These are phyloP conservation scores for Parazoanthus darwini DNA, from an alignment of 92 coral and sea anemone genomes.

Conservation along the genomic window DNA sequence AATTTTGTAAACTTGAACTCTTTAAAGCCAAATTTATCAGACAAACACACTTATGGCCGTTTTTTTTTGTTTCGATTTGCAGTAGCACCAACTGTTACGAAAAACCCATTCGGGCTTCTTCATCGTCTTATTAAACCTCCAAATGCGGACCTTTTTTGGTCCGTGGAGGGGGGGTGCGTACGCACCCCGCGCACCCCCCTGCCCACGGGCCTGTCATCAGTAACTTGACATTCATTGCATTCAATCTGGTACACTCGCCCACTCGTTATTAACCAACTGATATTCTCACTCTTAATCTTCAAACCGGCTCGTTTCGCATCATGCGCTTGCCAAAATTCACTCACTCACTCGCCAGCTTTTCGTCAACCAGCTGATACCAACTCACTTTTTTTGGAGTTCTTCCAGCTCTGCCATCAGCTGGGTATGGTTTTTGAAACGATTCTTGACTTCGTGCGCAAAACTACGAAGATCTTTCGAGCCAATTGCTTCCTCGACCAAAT, in stretches of 20 bases:
- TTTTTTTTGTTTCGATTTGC: too few species aligned
- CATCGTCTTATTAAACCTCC: too few species aligned
- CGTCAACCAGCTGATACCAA: conserved; percentile 5
- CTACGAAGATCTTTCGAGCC: conserved; percentile 39
- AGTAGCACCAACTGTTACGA: too few species aligned
- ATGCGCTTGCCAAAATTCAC: background rate
- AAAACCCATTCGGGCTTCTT: too few species aligned
- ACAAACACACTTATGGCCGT: too few species aligned
- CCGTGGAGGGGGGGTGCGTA: too few species aligned
- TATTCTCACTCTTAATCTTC: background rate
- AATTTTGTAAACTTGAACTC: too few species aligned
- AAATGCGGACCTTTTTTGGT: too few species aligned
- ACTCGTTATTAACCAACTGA: background rate
- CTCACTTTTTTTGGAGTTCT: conserved; percentile 72
- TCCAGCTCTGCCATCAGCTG: conserved; percentile 57
- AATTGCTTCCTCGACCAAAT: conserved; percentile 55
- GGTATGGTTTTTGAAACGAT: conserved; percentile 58
- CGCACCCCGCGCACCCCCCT: too few species aligned
- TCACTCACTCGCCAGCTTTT: background rate
- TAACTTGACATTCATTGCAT: background rate
- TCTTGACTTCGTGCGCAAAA: conserved; percentile 64
- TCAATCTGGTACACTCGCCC: background rate
- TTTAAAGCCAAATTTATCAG: too few species aligned
- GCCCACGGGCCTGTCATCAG: background rate
- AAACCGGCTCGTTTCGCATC: background rate